Percentiles rank a stretch among this genome's conserved stretches.
Evolutionary conservation across 2,888 invertebrate species (phyloP).

Genomic region (Heliconius aoede): DNA sequence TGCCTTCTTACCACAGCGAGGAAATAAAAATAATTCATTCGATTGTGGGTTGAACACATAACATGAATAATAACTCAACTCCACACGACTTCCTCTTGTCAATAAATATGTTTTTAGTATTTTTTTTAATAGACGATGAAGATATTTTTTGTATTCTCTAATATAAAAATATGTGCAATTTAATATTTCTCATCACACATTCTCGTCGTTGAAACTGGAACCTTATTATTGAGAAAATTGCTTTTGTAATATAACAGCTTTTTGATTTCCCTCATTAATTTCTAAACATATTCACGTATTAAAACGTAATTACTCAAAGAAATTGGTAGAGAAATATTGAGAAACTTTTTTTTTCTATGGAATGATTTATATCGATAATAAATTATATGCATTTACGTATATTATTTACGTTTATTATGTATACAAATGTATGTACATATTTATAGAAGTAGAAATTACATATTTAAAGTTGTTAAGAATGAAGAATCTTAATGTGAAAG

Average conservation of each 20-base stretch:
- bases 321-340: not conserved
- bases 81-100: not conserved
- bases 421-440: not conserved
- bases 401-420: not conserved
- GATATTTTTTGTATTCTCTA: not conserved
- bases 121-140: not conserved
- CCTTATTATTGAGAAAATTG: slow-evolving; percentile 6
- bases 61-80: no score
- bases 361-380: no score
- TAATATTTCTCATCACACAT: not conserved
- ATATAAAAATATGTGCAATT: slow-evolving; percentile 2
- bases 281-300: not conserved
- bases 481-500: not conserved
- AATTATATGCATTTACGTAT: not conserved
- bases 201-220: not conserved
- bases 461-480: not conserved
- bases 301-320: not conserved
- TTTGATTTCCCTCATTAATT: not conserved
- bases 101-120: not conserved
- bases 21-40: no score
- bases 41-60: no score
- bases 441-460: not conserved
- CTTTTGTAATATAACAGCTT: slow-evolving; percentile 12
- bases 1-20: no score
- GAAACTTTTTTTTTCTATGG: not conserved